Evolutionary conservation across 2,888 invertebrate species (phyloP).

Genomic region (Epiblema foenella): DNA sequence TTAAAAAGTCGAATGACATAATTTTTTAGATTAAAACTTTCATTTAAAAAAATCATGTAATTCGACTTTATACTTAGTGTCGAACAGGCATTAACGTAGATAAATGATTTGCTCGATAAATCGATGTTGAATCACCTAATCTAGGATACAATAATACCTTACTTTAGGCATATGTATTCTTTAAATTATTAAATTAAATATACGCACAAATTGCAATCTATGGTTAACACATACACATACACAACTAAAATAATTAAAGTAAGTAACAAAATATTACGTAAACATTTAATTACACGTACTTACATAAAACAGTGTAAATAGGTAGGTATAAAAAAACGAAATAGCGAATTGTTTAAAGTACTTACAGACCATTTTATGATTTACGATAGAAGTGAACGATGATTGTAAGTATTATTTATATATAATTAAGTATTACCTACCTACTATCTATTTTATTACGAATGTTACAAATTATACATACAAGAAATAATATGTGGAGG

Average conservation of each 20-base stretch:
- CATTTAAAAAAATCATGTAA: no score
- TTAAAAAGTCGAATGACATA: no score
- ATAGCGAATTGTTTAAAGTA: neutral
- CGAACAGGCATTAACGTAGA: constrained; percentile 4
- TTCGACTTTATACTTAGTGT: neutral
- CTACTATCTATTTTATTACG: neutral
- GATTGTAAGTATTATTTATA: neutral
- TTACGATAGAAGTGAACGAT: neutral
- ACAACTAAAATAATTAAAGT: constrained; percentile 35
- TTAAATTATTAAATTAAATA: constrained; percentile 34
- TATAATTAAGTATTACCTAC: neutral
- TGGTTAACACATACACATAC: constrained; percentile 31
- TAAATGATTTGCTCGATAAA: neutral
- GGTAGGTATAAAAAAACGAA: no score
- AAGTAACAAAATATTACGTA: neutral
- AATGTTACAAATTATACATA: neutral
- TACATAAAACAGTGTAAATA: constrained; percentile 4
- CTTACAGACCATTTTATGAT: neutral
- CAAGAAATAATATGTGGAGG: no score
- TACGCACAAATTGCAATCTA: constrained; percentile 28
- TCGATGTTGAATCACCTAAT: constrained; percentile 16
- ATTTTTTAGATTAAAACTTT: no score
- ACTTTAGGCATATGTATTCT: constrained; percentile 16
- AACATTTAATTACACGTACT: constrained; percentile 4
- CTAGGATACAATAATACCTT: constrained; percentile 29